Base-by-base conservation (phyloP, 2,113 vertebrate genomes). In the Hydrochoerus hydrochaeris region DNA sequence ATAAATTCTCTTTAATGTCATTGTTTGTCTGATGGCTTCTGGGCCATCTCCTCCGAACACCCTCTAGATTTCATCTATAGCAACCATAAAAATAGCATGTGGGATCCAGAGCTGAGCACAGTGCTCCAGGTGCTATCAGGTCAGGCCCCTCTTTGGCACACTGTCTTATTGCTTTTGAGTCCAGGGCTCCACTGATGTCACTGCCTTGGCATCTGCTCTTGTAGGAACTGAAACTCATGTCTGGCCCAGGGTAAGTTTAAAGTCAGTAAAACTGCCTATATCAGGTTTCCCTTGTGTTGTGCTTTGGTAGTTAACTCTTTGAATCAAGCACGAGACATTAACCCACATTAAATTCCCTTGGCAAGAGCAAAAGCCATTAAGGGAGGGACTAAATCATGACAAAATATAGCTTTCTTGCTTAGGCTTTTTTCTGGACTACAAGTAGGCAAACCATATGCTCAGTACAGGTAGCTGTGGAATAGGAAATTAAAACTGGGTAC, bases 281-380 rank as follows among this genome's bases (percentile, higher is more conserved):
- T 63, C 58, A 52, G 85, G 46, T 69, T 57, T 94, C 54, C 46
- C 32, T 71, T 77, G 77, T 81, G 77, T 41, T 88, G 13, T 67
- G 4, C 20, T 88, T n/a, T 22, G 35, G 28, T 52, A 65, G 65
- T 84, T 77, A 96, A 89, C 84, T 80, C 91, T 92, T n/a, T 28
- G 92, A 90, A 85, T 87, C 35, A 86, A 91, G 49, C 35, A 35
- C 9, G 86, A 87, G 95, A 71, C 60, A 63, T 69, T 91, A 49
- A 62, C 38, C 24, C 65, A 83, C 28, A 80, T 69, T 75, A 78
- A 95, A 84, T 85, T 96, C 62, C 80, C 88, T 86, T 58, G 65
- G 52, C 13, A n/a, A 93, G 46, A 80, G 46, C 4, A 14, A 95
- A 91, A 73, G 83, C 26, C 65, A 85, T 54, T 62, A 87, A 81